phyloP scores from a whole-genome alignment of 2,888 invertebrate species.

The Idaea biselata region DNA sequence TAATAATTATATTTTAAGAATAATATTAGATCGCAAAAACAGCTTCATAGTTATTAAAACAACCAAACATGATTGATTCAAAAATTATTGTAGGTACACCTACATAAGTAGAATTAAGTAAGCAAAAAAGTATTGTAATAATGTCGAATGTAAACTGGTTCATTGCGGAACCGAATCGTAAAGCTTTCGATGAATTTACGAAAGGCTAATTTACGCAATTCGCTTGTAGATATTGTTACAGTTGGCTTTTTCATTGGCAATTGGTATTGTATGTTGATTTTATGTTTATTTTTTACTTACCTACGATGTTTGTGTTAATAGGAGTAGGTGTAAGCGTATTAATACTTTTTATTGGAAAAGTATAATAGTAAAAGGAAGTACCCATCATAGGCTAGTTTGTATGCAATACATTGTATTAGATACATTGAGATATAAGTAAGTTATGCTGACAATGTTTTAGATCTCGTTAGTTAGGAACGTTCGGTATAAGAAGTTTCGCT shows the following conservation, averaged over 20 bases:
- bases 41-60: no score
- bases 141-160: background rate
- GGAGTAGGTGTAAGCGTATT: background rate
- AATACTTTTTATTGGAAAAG: no score
- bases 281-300: background rate
- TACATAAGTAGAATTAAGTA: background rate
- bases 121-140: background rate
- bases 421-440: background rate
- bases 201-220: background rate
- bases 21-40: no score
- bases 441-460: background rate
- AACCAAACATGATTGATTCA: no score
- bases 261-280: background rate
- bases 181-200: background rate
- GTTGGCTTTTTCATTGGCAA: background rate
- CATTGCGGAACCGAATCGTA: background rate
- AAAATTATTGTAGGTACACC: no score
- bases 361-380: no score
- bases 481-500: no score
- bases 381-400: no score
- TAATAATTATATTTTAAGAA: no score
- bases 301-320: background rate
- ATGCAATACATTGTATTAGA: background rate
- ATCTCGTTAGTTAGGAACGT: background rate
- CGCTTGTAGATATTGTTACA: background rate